Percentiles rank a stretch among this genome's conserved stretches.
Conservation (phyloP, 2,888 invertebrate genomes). For the Metopia argyrocephala region DNA sequence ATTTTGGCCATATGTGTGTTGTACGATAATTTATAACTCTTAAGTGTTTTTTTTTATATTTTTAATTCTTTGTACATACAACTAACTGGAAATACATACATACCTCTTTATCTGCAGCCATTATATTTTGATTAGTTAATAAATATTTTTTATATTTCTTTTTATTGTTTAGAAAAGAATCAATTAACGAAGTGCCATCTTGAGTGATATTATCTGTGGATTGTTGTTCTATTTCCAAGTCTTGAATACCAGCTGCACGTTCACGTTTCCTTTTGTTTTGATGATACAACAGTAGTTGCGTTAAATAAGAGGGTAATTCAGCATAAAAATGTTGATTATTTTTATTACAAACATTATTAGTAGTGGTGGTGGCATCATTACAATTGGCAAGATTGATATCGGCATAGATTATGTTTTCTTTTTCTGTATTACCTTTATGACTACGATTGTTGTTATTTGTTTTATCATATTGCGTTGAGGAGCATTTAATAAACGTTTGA, state of each 20-base stretch:
- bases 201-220: background rate
- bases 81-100: too few relatives aligned
- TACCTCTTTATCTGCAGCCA: slow-evolving; percentile 26
- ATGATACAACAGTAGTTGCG: slow-evolving; percentile 31
- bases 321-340: slow-evolving; percentile 41
- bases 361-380: slow-evolving; percentile 30
- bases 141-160: background rate
- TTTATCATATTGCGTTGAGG: slow-evolving; percentile 26
- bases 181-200: slow-evolving; percentile 25
- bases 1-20: background rate
- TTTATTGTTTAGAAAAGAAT: background rate
- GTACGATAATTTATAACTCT: background rate
- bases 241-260: background rate
- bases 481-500: slow-evolving; percentile 45
- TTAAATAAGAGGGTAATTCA: slow-evolving; percentile 34
- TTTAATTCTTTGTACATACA: background rate
- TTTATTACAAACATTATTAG: slow-evolving; percentile 14
- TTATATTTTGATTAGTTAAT: slow-evolving; percentile 1
- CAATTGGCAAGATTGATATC: slow-evolving; percentile 58
- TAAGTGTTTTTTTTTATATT: background rate
- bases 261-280: slow-evolving; percentile 14
- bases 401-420: slow-evolving; percentile 36
- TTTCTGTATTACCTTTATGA: slow-evolving; percentile 34
- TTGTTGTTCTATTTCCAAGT: background rate
- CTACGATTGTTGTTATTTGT: slow-evolving; percentile 27